phyloP scores from a whole-genome alignment of 1,140 invertebrate genomes.

The Drosophila busckii region DNA sequence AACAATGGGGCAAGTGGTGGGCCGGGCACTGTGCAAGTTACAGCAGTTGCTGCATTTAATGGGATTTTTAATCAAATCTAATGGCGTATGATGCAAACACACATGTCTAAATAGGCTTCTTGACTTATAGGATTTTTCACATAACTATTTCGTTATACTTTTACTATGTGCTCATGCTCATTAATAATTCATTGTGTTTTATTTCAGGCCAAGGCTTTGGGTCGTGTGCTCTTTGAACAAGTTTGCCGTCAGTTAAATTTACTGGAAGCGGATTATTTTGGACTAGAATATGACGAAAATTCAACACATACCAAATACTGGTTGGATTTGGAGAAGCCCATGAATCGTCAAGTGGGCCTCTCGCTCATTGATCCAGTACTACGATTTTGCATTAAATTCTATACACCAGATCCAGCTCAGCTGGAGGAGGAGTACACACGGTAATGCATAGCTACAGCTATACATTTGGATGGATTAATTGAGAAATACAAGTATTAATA shows the following conservation, averaged over 20 bases:
- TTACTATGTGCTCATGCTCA: not conserved
- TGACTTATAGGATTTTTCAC: not conserved
- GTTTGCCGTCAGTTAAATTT: slow-evolving; percentile 97
- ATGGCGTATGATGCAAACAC: slow-evolving; percentile 6
- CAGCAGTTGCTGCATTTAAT: slow-evolving; percentile 20
- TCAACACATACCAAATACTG: slow-evolving; percentile 90
- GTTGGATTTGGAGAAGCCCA: slow-evolving; percentile 98
- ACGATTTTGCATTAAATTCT: slow-evolving; percentile 97
- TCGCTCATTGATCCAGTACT: slow-evolving; percentile 91
- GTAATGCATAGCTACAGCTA: slow-evolving; percentile 36
- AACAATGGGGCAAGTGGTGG: not conserved
- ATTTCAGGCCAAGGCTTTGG: slow-evolving; percentile 93
- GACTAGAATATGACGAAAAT: slow-evolving; percentile 94
- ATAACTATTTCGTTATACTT: not conserved
- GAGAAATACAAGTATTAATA: too few species aligned
- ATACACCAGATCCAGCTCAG: slow-evolving; percentile 98
- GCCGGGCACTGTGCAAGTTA: slow-evolving; percentile 6
- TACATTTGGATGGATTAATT: not conserved
- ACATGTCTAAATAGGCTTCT: slow-evolving; percentile 7
- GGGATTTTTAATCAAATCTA: slow-evolving; percentile 39
- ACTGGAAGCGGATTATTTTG: slow-evolving; percentile 98
- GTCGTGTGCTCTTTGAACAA: slow-evolving; percentile 96
- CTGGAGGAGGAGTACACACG: slow-evolving; percentile 99
- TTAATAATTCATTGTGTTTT: not conserved
- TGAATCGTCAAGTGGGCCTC: slow-evolving; percentile 96